Evolutionary conservation across 2,797 vertebrate species (phyloP).

Genomic region (Zenarchopterus dispar): DNA sequence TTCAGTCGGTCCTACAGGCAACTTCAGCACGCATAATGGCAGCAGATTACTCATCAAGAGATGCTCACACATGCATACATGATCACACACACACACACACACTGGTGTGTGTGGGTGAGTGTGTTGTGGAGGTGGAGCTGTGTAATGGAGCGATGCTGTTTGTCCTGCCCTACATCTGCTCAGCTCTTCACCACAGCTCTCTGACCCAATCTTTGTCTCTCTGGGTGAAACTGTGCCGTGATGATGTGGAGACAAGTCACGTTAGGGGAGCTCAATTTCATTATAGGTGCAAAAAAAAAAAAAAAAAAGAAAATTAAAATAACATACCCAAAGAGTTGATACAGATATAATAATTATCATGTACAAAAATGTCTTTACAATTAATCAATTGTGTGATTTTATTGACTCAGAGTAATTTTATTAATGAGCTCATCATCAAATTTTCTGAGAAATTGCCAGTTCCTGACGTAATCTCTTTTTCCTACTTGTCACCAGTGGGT

Average conservation of each 20-base stretch:
- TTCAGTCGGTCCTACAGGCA: constrained; percentile 12
- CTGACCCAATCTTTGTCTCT: constrained; percentile 18
- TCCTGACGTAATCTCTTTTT: too few relatives aligned
- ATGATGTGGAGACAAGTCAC: not conserved
- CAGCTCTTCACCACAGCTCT: constrained; percentile 43
- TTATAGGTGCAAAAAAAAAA: not conserved
- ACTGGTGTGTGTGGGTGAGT: constrained; percentile 11
- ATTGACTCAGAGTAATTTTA: too few relatives aligned
- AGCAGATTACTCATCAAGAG: constrained; percentile 58
- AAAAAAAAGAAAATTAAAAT: not conserved
- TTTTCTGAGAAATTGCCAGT: too few relatives aligned
- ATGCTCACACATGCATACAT: constrained; percentile 53
- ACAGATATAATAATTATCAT: not conserved
- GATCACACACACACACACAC: constrained; percentile 26
- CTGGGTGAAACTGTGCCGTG: constrained; percentile 10
- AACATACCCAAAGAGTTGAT: not conserved
- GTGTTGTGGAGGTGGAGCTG: constrained; percentile 43
- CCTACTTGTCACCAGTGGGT: too few relatives aligned
- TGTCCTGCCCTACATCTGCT: constrained; percentile 68
- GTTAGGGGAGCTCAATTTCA: too few relatives aligned
- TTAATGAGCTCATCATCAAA: too few relatives aligned
- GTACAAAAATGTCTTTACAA: not conserved
- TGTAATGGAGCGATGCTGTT: constrained; percentile 52
- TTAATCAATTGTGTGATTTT: too few relatives aligned
- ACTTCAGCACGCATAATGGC: constrained; percentile 11